These are phyloP conservation scores for Parnassius smintheus DNA, from an alignment of 2,888 invertebrate species.

Conservation along the genomic window DNA sequence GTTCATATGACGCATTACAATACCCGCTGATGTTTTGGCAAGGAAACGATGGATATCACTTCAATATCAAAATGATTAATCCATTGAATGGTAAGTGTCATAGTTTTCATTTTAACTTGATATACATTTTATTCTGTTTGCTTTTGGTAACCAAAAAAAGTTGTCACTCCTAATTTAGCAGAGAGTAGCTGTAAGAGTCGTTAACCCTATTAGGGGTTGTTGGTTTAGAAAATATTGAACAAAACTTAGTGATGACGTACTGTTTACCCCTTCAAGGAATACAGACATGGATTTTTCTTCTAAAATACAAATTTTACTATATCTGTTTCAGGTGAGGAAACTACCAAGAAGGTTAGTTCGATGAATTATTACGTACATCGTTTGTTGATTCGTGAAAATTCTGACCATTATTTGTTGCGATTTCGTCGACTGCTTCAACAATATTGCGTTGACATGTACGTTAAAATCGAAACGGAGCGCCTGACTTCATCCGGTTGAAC, in stretches of 20 bases:
- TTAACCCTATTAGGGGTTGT: background rate
- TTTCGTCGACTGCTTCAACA: too few relatives aligned
- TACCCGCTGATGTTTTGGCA: conserved; percentile 5
- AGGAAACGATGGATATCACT: background rate
- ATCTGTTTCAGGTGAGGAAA: background rate
- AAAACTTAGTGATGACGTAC: too few relatives aligned
- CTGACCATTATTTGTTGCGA: too few relatives aligned
- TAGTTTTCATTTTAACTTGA: background rate
- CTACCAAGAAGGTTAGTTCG: conserved; percentile 1
- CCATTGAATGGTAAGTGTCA: background rate
- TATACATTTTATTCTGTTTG: too few relatives aligned
- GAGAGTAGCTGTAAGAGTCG: background rate
- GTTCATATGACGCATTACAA: too few relatives aligned
- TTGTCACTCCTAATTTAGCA: background rate
- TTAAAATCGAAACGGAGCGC: conserved; percentile 2
- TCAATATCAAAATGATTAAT: background rate
- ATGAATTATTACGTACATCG: too few relatives aligned
- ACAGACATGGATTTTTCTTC: background rate
- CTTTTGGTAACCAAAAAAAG: background rate
- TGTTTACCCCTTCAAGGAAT: too few relatives aligned
- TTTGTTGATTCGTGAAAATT: too few relatives aligned
- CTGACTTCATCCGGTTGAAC: conserved; percentile 2
- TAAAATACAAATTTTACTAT: background rate
- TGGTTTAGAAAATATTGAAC: too few relatives aligned
- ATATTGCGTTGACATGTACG: background rate